Percentiles rank a stretch among this genome's conserved stretches.
Conservation (phyloP, 2,797 vertebrate species). For the Neomorphus geoffroyi region DNA sequence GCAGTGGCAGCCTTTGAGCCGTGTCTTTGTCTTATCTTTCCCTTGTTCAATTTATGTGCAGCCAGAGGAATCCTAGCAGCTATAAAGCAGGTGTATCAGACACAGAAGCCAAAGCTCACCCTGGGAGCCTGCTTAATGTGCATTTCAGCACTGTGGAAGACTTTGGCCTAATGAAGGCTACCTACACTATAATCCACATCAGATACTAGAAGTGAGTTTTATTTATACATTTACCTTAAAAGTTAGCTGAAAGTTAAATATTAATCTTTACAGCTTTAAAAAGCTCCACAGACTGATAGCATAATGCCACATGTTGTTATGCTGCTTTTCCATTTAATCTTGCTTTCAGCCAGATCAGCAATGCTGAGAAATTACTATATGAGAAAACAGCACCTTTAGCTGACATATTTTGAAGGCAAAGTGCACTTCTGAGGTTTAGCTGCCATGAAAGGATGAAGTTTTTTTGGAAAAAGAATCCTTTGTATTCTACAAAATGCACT, state of each 20-base stretch:
- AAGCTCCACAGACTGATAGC: background rate
- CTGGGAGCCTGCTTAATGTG: background rate
- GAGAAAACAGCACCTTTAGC: background rate
- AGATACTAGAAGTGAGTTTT: background rate
- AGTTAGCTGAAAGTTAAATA: conserved; percentile 38
- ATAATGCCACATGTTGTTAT: background rate
- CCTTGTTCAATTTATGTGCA: background rate
- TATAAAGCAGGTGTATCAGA: background rate
- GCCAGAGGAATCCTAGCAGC: background rate
- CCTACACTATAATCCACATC: background rate
- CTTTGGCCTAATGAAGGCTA: background rate
- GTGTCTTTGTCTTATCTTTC: background rate
- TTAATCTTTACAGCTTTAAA: conserved; percentile 55
- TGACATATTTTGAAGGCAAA: conserved; percentile 29
- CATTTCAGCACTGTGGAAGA: background rate
- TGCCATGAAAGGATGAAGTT: background rate
- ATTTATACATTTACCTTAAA: background rate
- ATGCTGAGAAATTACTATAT: background rate
- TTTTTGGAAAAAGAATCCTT: background rate
- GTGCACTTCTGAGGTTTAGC: background rate
- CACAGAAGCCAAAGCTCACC: background rate
- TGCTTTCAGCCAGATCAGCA: conserved; percentile 38
- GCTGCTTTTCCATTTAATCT: conserved; percentile 3
- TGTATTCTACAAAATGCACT: background rate
- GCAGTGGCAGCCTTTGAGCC: background rate